A percentile compares a stretch with the other conserved stretches of the same genome.
These are phyloP conservation scores for Periophthalmus magnuspinnatus DNA, from an alignment of 2,797 vertebrate species.

Conservation along the genomic window DNA sequence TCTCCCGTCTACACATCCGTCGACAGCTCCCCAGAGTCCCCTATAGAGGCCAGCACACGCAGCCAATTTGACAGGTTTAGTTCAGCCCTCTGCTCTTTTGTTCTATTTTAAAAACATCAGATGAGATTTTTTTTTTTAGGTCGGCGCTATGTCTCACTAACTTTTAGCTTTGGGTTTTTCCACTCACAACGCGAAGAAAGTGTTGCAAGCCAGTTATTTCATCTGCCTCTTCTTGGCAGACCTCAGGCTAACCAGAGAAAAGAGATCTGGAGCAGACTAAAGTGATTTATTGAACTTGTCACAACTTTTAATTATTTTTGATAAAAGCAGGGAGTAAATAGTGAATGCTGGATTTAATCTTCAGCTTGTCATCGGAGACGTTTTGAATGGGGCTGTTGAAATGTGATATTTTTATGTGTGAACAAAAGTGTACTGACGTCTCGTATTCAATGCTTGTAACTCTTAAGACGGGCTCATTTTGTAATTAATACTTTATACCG, in stretches of 20 bases:
- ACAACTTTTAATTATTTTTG: slow-evolving; percentile 44
- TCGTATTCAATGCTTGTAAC: neutral
- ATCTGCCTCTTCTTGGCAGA: slow-evolving; percentile 51
- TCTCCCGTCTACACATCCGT: slow-evolving; percentile 55
- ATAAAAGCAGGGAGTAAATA: slow-evolving; percentile 39
- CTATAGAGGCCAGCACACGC: slow-evolving; percentile 60
- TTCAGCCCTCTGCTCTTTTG: slow-evolving; percentile 61
- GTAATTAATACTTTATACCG: neutral
- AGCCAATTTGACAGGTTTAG: slow-evolving; percentile 75
- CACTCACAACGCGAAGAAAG: slow-evolving; percentile 57
- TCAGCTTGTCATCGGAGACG: neutral
- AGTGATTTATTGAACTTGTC: slow-evolving; percentile 49
- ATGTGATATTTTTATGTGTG: neutral
- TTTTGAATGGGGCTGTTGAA: neutral
- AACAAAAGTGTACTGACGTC: neutral
- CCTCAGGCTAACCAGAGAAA: slow-evolving; percentile 40
- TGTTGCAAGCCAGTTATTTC: slow-evolving; percentile 64
- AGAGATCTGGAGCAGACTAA: slow-evolving; percentile 50
- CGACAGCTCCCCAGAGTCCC: slow-evolving; percentile 68
- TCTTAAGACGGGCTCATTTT: neutral
- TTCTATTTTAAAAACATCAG: slow-evolving; percentile 67
- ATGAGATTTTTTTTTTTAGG: slow-evolving; percentile 34
- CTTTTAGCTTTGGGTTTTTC: slow-evolving; percentile 47
- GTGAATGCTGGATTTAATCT: neutral
- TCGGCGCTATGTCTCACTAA: slow-evolving; percentile 31